These are phyloP conservation scores for Butorides virescens DNA, from an alignment of 2,113 vertebrate species.

Conservation along the genomic window DNA sequence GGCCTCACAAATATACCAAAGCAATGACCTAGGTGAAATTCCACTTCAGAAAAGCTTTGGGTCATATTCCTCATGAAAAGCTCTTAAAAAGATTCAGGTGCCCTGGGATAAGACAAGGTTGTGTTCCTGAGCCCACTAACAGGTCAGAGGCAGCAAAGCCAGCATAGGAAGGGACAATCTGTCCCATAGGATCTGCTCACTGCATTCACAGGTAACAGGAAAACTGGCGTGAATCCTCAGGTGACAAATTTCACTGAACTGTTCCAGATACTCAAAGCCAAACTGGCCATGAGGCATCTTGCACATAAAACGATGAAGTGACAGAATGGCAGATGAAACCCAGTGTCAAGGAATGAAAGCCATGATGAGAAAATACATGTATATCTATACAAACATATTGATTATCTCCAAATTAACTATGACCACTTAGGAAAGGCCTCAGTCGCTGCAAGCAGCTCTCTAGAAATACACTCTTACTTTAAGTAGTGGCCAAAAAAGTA, in stretches of 20 bases:
- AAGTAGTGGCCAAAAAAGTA: neutral
- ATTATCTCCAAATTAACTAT: neutral
- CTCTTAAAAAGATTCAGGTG: neutral
- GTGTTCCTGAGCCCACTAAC: neutral
- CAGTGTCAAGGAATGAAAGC: neutral
- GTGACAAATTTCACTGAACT: neutral
- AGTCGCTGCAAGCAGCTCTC: neutral
- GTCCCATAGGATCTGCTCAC: neutral
- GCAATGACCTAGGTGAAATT: neutral
- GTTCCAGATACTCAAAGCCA: neutral
- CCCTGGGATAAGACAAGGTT: neutral
- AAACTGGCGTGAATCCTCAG: neutral
- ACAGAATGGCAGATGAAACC: neutral
- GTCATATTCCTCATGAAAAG: neutral
- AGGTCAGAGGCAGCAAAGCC: neutral
- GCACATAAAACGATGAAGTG: neutral
- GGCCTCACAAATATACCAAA: neutral
- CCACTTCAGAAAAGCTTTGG: neutral
- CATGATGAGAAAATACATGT: neutral
- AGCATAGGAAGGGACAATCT: fast-evolving
- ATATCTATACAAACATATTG: neutral
- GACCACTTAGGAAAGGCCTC: neutral
- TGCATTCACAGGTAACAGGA: neutral
- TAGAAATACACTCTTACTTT: neutral
- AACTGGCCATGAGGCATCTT: neutral